These are phyloP conservation scores for Drosophila mercatorum DNA, from an alignment of 2,888 invertebrate species.

Conservation along the genomic window DNA sequence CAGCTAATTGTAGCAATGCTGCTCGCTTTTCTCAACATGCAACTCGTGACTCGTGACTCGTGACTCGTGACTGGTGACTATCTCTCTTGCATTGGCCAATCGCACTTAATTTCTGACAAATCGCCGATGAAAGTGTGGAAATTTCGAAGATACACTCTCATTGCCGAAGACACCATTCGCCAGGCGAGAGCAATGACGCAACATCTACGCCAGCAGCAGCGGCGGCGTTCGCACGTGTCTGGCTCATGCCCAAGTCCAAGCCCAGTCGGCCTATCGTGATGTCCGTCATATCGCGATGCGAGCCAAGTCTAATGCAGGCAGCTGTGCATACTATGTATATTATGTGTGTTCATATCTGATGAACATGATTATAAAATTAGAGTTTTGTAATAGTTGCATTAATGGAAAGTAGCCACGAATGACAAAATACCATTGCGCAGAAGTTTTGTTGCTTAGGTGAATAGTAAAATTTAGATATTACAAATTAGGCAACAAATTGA, in stretches of 20 bases:
- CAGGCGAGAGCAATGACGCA: background rate
- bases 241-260: background rate
- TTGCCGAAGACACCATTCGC: slow-evolving; percentile 15
- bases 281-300: slow-evolving; percentile 2
- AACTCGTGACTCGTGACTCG: slow-evolving; percentile 34
- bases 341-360: background rate
- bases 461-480: background rate
- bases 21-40: slow-evolving; percentile 14
- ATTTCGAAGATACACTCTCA: slow-evolving; percentile 21
- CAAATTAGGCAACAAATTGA: background rate
- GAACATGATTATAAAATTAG: slow-evolving; percentile 13
- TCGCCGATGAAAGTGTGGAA: slow-evolving; percentile 47
- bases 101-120: slow-evolving; percentile 40
- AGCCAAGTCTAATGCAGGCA: background rate
- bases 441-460: background rate
- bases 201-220: background rate
- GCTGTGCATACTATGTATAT: background rate
- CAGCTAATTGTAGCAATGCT: slow-evolving; percentile 33
- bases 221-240: slow-evolving; percentile 4
- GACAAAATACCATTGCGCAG: background rate
- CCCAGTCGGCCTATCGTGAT: slow-evolving; percentile 8
- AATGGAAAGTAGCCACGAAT: background rate
- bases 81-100: slow-evolving; percentile 38
- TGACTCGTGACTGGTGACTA: slow-evolving; percentile 31
- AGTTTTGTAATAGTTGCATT: background rate